Conservation (phyloP, 2,113 vertebrate genomes). For the Acanthisitta chloris region DNA sequence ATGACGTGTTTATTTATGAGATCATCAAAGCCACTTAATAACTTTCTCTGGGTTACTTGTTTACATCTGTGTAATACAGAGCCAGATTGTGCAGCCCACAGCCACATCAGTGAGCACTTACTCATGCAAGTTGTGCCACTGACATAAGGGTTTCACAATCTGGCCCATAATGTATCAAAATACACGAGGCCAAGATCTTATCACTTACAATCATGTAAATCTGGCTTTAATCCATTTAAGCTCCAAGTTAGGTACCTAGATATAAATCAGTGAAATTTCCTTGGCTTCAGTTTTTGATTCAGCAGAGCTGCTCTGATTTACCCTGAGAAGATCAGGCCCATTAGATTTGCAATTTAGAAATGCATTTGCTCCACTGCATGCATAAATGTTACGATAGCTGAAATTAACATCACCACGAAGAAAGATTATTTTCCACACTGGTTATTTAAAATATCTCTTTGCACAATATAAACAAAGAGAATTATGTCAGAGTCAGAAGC, state of each 20-base stretch:
- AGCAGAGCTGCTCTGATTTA: constrained; percentile 32
- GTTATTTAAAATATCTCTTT: constrained; percentile 4
- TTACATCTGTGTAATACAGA: constrained; percentile 23
- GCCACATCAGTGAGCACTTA: not conserved
- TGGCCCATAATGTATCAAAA: constrained; percentile 45
- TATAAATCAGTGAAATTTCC: constrained; percentile 23
- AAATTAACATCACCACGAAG: constrained; percentile 35
- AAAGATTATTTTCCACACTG: constrained; percentile 15
- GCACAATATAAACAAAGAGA: constrained; percentile 8
- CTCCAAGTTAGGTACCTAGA: constrained; percentile 11
- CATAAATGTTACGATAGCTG: not conserved
- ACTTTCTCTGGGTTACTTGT: constrained; percentile 51
- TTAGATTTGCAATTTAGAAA: constrained; percentile 48
- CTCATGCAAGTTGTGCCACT: constrained; percentile 28
- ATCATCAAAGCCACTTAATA: constrained; percentile 60
- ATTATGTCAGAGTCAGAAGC: constrained; percentile 40
- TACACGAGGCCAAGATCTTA: constrained; percentile 36
- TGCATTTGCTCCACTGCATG: constrained; percentile 12
- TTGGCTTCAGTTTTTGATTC: constrained; percentile 7
- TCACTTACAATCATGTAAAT: constrained; percentile 38
- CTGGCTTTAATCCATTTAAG: constrained; percentile 39
- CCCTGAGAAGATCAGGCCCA: not conserved
- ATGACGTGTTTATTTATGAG: constrained; percentile 62
- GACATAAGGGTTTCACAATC: constrained; percentile 30
- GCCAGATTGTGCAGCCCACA: constrained; percentile 44